Percentiles rank a stretch among this genome's conserved stretches.
These are phyloP conservation scores for Seira sanloemensis DNA, from an alignment of 2,888 invertebrate genomes.

Conservation along the genomic window DNA sequence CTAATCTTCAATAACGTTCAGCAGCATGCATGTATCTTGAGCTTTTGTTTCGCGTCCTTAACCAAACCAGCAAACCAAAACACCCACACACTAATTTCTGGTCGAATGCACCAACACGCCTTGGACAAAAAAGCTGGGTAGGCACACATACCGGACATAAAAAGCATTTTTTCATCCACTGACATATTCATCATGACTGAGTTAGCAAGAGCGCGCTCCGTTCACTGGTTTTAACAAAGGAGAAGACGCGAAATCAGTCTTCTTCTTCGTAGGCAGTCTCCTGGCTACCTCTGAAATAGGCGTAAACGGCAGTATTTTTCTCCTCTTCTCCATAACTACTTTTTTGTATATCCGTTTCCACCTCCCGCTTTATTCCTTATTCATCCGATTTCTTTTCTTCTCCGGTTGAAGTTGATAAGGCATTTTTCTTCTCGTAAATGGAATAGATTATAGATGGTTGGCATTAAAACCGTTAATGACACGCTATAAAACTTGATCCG, in stretches of 20 bases:
- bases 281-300: neutral
- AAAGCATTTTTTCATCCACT: slow-evolving; percentile 44
- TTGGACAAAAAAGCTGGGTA: slow-evolving; percentile 24
- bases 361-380: slow-evolving; percentile 10
- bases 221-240: slow-evolving; percentile 3
- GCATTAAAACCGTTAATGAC: slow-evolving; percentile 72
- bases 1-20: too few species aligned
- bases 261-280: too few species aligned
- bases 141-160: slow-evolving; percentile 14
- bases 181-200: slow-evolving; percentile 47
- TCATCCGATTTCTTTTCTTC: slow-evolving; percentile 35
- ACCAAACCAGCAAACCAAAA: slow-evolving; percentile 13
- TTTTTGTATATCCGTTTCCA: too few species aligned
- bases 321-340: too few species aligned
- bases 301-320: too few species aligned
- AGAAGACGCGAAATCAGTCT: slow-evolving; percentile 1
- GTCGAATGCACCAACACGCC: slow-evolving; percentile 50
- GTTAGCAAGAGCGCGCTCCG: neutral
- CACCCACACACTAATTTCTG: slow-evolving; percentile 38
- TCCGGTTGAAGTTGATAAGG: slow-evolving; percentile 35
- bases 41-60: slow-evolving; percentile 16
- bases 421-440: slow-evolving; percentile 59
- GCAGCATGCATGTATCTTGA: neutral
- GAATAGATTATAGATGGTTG: slow-evolving; percentile 69
- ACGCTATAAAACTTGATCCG: slow-evolving; percentile 71